phyloP scores from a whole-genome alignment of 1,140 invertebrate species.

The Habropoda laboriosa region DNA sequence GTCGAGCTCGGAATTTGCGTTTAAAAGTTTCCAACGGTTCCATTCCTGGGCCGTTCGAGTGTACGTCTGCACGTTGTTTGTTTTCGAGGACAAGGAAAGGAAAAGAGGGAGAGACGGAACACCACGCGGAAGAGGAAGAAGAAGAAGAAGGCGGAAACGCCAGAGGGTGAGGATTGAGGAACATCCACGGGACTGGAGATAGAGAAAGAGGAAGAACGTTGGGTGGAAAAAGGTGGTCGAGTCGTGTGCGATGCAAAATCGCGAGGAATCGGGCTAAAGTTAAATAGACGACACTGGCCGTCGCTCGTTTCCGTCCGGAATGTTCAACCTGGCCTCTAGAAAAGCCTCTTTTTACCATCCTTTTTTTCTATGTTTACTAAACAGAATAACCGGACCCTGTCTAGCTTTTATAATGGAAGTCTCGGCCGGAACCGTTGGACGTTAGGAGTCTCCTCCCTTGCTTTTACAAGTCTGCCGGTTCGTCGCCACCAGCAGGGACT shows the following conservation, averaged over 20 bases:
- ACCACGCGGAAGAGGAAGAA: slow-evolving; percentile 31
- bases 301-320: slow-evolving; percentile 53
- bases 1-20: slow-evolving; percentile 70
- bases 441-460: slow-evolving; percentile 11
- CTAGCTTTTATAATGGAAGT: slow-evolving; percentile 39
- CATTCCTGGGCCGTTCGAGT: slow-evolving; percentile 46
- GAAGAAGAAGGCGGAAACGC: slow-evolving; percentile 47
- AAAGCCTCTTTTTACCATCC: slow-evolving; percentile 41
- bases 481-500: not conserved
- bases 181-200: not conserved
- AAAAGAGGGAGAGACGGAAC: slow-evolving; percentile 17
- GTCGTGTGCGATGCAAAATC: slow-evolving; percentile 66
- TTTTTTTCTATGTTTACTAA: slow-evolving; percentile 58
- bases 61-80: slow-evolving; percentile 69
- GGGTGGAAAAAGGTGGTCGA: slow-evolving; percentile 17
- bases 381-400: slow-evolving; percentile 24
- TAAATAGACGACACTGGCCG: slow-evolving; percentile 67
- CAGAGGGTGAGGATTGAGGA: slow-evolving; percentile 10
- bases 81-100: slow-evolving; percentile 60
- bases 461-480: not conserved
- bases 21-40: slow-evolving; percentile 72
- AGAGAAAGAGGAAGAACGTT: not conserved
- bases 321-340: slow-evolving; percentile 16
- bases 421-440: not conserved
- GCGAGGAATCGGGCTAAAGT: slow-evolving; percentile 62